Evolutionary conservation across 2,888 invertebrate genomes (phyloP).

Genomic region (Quadroppia sp.): DNA sequence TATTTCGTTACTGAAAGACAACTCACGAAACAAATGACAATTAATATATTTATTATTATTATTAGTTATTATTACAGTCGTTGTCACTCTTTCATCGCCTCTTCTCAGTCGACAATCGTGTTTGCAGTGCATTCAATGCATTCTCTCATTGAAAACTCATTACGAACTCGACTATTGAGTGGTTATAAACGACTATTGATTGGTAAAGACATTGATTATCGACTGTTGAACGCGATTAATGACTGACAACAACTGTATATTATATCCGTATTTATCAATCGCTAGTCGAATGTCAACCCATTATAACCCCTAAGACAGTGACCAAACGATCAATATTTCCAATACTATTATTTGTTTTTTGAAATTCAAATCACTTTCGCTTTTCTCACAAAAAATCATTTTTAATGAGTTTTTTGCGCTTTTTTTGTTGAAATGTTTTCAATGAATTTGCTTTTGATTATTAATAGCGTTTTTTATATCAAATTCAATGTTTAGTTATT

Average conservation of each 20-base stretch:
- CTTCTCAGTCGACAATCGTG: too few species aligned
- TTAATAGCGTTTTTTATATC: background rate
- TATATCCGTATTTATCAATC: constrained; percentile 6
- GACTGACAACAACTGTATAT: too few species aligned
- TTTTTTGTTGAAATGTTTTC: background rate
- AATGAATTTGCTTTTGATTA: background rate
- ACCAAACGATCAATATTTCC: background rate
- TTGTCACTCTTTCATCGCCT: too few species aligned
- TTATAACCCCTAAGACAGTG: constrained; percentile 9
- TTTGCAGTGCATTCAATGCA: too few species aligned
- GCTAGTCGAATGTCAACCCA: background rate
- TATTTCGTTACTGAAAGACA: background rate
- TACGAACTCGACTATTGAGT: too few species aligned
- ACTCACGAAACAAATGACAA: background rate
- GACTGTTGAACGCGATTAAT: too few species aligned
- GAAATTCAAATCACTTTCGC: background rate
- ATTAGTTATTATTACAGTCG: background rate
- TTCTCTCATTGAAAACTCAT: too few species aligned
- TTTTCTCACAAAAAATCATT: background rate
- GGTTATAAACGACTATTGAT: too few species aligned
- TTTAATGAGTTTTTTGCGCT: constrained; percentile 9
- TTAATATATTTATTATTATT: constrained; percentile 1
- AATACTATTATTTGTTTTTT: background rate
- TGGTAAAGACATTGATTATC: background rate
- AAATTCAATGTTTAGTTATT: background rate